Evolutionary conservation across 2,797 vertebrate genomes (phyloP).

Genomic region (Parauchenoglanis punctatus): DNA sequence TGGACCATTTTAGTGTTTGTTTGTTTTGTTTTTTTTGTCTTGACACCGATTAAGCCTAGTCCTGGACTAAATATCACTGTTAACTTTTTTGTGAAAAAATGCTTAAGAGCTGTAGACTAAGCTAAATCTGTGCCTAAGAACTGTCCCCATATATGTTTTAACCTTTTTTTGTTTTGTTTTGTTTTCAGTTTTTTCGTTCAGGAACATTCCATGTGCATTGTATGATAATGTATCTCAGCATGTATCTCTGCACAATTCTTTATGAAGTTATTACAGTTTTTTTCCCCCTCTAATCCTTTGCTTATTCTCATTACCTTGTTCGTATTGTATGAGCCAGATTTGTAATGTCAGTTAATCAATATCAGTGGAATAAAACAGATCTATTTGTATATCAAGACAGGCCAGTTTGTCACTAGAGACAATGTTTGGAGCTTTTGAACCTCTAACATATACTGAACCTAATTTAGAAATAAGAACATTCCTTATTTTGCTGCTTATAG

Average conservation of each 20-base stretch:
- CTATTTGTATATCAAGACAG: slow-evolving; percentile 63
- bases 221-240: slow-evolving; percentile 53
- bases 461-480: slow-evolving; percentile 36
- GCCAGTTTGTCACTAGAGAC: slow-evolving; percentile 49
- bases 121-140: slow-evolving; percentile 44
- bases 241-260: slow-evolving; percentile 60
- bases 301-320: slow-evolving; percentile 65
- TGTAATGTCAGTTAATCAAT: slow-evolving; percentile 65
- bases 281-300: slow-evolving; percentile 42
- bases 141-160: slow-evolving; percentile 35
- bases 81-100: slow-evolving; percentile 37
- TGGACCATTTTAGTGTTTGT: slow-evolving; percentile 52
- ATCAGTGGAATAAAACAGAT: slow-evolving; percentile 64
- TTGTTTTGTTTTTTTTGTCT: slow-evolving; percentile 55
- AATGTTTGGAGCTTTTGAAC: slow-evolving; percentile 27
- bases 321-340: slow-evolving; percentile 66
- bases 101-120: slow-evolving; percentile 35
- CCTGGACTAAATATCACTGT: slow-evolving; percentile 48
- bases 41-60: slow-evolving; percentile 47
- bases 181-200: slow-evolving; percentile 59
- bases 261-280: slow-evolving; percentile 49
- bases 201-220: slow-evolving; percentile 60
- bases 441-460: slow-evolving; percentile 30
- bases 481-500: slow-evolving; percentile 39
- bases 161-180: slow-evolving; percentile 15